A percentile compares a stretch with the other conserved stretches of the same genome.
Conservation (phyloP, 2,888 invertebrate genomes). For the Lacanobia oleracea region DNA sequence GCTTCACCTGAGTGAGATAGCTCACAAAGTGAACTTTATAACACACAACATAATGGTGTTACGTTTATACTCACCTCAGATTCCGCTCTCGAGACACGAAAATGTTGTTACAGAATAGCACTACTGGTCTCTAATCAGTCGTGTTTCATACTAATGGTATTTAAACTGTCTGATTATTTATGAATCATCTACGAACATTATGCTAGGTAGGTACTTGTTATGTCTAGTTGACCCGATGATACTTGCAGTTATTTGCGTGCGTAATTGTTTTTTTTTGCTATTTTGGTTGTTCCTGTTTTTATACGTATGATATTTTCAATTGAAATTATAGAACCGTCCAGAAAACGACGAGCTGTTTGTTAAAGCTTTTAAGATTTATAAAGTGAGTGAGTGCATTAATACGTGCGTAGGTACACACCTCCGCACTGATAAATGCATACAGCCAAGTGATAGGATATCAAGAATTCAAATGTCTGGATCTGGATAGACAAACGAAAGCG, state of each 20-base stretch:
- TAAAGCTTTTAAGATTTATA: not conserved
- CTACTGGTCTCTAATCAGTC: slow-evolving; percentile 18
- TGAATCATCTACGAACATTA: slow-evolving; percentile 54
- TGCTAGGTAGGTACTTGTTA: slow-evolving; percentile 23
- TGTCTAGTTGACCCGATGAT: slow-evolving; percentile 47
- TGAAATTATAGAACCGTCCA: slow-evolving; percentile 2
- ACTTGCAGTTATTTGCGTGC: slow-evolving; percentile 25
- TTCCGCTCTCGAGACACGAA: too few relatives aligned
- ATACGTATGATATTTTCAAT: slow-evolving; percentile 3
- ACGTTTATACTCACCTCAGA: too few relatives aligned
- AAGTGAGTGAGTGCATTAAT: not conserved
- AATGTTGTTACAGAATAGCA: too few relatives aligned
- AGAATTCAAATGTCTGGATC: too few relatives aligned
- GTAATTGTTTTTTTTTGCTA: slow-evolving; percentile 18
- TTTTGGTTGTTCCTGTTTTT: not conserved
- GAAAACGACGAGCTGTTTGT: not conserved
- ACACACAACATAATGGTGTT: too few relatives aligned
- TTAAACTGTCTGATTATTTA: slow-evolving; percentile 43
- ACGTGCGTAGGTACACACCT: too few relatives aligned
- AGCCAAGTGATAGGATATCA: not conserved
- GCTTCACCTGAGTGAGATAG: too few relatives aligned
- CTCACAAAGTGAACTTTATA: too few relatives aligned
- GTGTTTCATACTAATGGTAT: slow-evolving; percentile 45
- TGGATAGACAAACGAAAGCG: too few relatives aligned
- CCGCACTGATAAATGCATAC: not conserved